Base-by-base conservation (phyloP, 2,888 invertebrate genomes). In the Cyaniris semiargus region DNA sequence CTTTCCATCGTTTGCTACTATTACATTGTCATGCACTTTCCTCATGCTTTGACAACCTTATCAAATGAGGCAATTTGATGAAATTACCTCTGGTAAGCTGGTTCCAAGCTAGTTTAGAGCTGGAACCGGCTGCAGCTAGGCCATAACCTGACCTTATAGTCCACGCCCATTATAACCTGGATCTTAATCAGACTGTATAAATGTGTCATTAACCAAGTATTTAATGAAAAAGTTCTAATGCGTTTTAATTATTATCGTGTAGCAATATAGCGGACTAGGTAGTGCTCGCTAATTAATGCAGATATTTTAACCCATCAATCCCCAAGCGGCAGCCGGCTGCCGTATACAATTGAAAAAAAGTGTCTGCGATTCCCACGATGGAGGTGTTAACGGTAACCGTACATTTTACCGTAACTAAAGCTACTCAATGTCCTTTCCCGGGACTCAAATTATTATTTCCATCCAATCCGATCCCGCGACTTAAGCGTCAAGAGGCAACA, bases 111-210 rank as follows among this genome's bases (percentile, higher is more conserved):
- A 15, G 48, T 48, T 48, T 48, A 1, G 48, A 48, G 13, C 53
- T 18, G 31, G 15, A 66, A 31, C 66, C 66, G 66, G 66, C 66
- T 6, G 66, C 27, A 15, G 66, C 27, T 66, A 66, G 66, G 27
- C 66, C 27, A 66, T 7, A 18, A 13, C 18, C 27, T 66, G 66
- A 66, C 66, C 66, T 66, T 66, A 66, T 13, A 60, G 21, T 31
- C 66, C 66, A 66, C 66, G 66, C 66, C 66, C 31, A 66, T 66
- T 27, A 13, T 66, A 66, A 66, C 66, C 66, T 66, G 66, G 66
- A 5, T 66, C 18, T 66, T 15, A 66, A 31, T 31, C 66, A 31
- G 66, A 66, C 66, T 66, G 31, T 31, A 15, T 2, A 66, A 66
- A 15, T 66, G 27, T 31, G 66, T 27, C 66, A 66, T 66, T 66